Percentiles rank a stretch among this genome's conserved stretches.
Evolutionary conservation across 2,113 vertebrate species (phyloP).

Genomic region (Tylochromis polylepis): DNA sequence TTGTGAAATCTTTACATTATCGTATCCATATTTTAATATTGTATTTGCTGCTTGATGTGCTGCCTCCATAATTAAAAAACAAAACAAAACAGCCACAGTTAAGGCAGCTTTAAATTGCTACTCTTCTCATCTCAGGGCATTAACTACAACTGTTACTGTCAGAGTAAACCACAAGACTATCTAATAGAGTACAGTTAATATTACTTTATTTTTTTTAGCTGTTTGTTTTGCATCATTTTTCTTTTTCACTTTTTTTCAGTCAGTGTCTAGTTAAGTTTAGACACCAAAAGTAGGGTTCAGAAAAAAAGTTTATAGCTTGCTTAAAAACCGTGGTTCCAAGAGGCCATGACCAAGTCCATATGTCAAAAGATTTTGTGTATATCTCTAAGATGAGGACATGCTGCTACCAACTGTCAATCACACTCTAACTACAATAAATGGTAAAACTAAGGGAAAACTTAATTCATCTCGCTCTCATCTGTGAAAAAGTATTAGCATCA

Average conservation of each 20-base stretch:
- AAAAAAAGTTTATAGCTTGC: neutral
- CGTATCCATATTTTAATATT: neutral
- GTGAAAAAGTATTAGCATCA: neutral
- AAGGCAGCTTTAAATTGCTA: neutral
- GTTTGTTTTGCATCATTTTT: neutral
- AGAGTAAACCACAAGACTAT: neutral
- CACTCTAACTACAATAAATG: neutral
- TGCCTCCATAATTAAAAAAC: neutral
- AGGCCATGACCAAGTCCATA: rapidly evolving
- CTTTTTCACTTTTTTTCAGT: neutral
- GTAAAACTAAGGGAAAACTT: neutral
- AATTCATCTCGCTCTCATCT: neutral
- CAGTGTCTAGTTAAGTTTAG: rapidly evolving
- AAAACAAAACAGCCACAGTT: rapidly evolving
- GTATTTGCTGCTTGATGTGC: neutral
- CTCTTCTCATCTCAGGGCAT: neutral
- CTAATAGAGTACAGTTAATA: rapidly evolving
- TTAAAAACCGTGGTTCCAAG: neutral
- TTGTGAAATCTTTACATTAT: neutral
- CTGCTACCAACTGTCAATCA: neutral
- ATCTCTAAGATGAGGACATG: neutral
- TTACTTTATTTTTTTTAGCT: neutral
- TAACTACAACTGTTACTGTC: neutral
- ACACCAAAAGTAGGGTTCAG: neutral
- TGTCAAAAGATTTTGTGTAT: neutral